A percentile compares a stretch with the other conserved stretches of the same genome.
Evolutionary conservation across 2,888 invertebrate genomes (phyloP).

Genomic region (Quadroppia sp.): DNA sequence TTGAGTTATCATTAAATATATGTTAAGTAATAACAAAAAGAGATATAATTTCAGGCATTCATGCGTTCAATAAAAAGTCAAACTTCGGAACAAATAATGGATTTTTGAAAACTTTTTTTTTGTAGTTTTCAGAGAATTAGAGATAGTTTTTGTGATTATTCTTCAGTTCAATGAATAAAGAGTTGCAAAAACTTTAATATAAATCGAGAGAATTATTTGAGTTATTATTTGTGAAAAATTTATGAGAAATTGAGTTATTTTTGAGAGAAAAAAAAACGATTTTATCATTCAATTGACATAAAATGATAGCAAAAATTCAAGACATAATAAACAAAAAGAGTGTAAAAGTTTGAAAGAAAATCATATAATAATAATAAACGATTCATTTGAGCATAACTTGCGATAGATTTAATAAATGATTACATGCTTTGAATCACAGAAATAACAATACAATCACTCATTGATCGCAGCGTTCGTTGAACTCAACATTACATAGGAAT

Average conservation of each 20-base stretch:
- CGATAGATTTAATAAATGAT: not conserved
- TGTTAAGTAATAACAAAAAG: not conserved
- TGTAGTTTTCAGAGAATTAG: too few relatives aligned
- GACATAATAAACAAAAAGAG: not conserved
- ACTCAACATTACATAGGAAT: not conserved
- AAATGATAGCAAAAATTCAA: too few relatives aligned
- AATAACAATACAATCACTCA: constrained; percentile 15
- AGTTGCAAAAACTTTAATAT: not conserved
- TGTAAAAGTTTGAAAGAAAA: not conserved
- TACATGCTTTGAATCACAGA: constrained; percentile 15
- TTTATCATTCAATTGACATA: not conserved
- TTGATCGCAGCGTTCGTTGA: constrained; percentile 10
- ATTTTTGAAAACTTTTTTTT: too few relatives aligned
- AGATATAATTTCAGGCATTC: not conserved
- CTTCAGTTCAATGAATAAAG: not conserved
- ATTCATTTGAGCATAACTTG: not conserved
- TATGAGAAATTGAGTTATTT: too few relatives aligned
- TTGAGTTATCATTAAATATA: not conserved
- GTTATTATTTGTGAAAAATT: not conserved
- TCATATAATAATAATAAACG: not conserved
- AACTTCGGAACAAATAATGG: too few relatives aligned
- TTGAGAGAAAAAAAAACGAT: not conserved
- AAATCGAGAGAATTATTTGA: not conserved
- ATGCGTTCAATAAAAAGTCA: not conserved
- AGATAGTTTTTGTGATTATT: not conserved